These are phyloP conservation scores for Coracopsis vasa DNA, from an alignment of 2,113 vertebrate species.

Conservation along the genomic window DNA sequence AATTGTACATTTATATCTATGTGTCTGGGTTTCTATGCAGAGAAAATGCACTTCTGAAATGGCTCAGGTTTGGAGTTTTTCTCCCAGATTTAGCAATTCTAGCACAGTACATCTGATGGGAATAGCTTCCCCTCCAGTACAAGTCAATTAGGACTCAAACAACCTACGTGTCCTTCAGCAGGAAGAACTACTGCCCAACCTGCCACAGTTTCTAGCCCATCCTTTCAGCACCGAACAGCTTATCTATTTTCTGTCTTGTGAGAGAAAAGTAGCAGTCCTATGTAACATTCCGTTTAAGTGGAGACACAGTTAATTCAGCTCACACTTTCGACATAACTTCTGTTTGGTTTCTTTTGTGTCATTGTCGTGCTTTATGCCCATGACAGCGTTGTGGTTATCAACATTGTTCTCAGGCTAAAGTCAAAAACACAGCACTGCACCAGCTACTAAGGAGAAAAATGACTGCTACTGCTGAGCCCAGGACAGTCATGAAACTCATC, in stretches of 20 bases:
- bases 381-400: neutral
- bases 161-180: neutral
- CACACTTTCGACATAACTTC: neutral
- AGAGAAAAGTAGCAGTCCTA: neutral
- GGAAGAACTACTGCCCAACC: neutral
- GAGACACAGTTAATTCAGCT: neutral
- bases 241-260: neutral
- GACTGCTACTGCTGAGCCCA: neutral
- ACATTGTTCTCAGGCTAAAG: neutral
- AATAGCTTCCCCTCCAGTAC: neutral
- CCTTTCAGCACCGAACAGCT: neutral
- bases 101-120: neutral
- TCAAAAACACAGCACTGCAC: neutral
- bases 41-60: neutral
- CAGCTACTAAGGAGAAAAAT: neutral
- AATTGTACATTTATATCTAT: neutral
- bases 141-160: neutral
- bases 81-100: neutral
- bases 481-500: neutral
- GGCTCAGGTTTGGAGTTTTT: neutral
- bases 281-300: neutral
- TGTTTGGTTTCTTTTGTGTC: neutral
- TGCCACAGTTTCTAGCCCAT: neutral
- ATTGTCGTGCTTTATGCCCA: neutral
- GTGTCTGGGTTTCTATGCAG: neutral